phyloP scores from a whole-genome alignment of 2,113 vertebrate species.

The Brevimyrus niger region DNA sequence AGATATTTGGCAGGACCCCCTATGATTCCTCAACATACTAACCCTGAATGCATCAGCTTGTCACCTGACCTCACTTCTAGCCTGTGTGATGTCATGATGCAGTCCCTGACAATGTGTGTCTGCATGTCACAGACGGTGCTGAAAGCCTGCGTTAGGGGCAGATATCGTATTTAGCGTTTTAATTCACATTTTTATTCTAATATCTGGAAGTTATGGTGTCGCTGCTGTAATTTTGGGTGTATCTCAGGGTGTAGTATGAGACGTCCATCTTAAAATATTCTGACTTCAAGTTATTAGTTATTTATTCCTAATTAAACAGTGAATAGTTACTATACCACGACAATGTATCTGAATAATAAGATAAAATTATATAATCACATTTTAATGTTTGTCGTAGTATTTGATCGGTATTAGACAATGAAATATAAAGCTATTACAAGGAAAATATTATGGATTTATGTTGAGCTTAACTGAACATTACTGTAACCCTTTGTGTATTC shows the following conservation, averaged over 20 bases:
- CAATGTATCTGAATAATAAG: not conserved
- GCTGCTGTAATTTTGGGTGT: not conserved
- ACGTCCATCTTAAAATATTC: not conserved
- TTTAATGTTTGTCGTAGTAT: not conserved
- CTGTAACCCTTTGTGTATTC: not conserved
- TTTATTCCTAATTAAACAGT: not conserved
- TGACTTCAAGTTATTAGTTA: not conserved
- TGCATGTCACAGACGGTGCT: not conserved
- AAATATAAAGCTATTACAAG: not conserved
- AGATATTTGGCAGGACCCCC: constrained; percentile 40
- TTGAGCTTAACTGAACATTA: not conserved
- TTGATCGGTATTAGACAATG: not conserved
- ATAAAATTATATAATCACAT: not conserved
- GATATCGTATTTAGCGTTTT: not conserved
- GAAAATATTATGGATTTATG: not conserved
- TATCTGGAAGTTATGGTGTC: not conserved
- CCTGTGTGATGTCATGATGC: not conserved
- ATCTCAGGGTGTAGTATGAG: not conserved
- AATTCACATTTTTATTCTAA: not conserved
- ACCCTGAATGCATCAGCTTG: not conserved
- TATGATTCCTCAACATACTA: constrained; percentile 12
- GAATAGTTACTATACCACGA: not conserved
- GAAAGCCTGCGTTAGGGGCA: not conserved
- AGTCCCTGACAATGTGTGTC: not conserved
- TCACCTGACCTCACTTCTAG: not conserved